A percentile compares a stretch with the other conserved stretches of the same genome.
phyloP scores from a whole-genome alignment of 2,888 invertebrate genomes.

The Anorthoa munda region DNA sequence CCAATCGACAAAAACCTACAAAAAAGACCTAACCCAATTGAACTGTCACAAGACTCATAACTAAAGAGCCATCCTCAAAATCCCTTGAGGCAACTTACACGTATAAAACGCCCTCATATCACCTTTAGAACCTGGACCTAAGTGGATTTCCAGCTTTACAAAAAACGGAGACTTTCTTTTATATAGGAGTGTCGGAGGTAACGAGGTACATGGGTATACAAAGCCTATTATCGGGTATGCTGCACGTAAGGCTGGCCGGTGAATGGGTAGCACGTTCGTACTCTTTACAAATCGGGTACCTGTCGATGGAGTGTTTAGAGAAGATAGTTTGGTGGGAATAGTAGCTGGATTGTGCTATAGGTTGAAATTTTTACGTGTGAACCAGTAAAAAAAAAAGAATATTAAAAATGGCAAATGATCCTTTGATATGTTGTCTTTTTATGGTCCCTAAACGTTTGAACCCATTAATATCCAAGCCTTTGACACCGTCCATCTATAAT shows the following conservation, averaged over 20 bases:
- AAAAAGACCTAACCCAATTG: background rate
- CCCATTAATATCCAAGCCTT: background rate
- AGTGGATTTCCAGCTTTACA: constrained; percentile 56
- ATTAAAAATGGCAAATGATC: background rate
- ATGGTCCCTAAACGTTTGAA: background rate
- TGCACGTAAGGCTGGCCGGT: constrained; percentile 41
- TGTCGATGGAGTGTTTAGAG: constrained; percentile 53
- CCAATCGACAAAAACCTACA: background rate
- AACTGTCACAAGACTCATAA: constrained; percentile 20
- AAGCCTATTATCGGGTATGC: constrained; percentile 54
- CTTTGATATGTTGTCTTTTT: background rate
- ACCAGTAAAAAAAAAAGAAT: background rate
- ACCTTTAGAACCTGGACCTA: constrained; percentile 31
- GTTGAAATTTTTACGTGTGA: too few relatives aligned
- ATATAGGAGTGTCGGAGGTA: constrained; percentile 27
- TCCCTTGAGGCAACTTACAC: constrained; percentile 11
- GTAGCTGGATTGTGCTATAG: constrained; percentile 10
- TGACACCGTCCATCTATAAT: background rate
- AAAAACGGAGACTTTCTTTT: constrained; percentile 47
- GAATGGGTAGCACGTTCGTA: constrained; percentile 61
- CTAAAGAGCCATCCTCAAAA: background rate
- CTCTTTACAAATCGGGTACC: constrained; percentile 70
- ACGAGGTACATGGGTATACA: constrained; percentile 47
- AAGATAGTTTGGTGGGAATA: constrained; percentile 24
- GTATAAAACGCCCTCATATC: constrained; percentile 19